Percentiles rank a stretch among this genome's conserved stretches.
These are phyloP conservation scores for Leucania comma DNA, from an alignment of 2,888 invertebrate genomes.

Conservation along the genomic window DNA sequence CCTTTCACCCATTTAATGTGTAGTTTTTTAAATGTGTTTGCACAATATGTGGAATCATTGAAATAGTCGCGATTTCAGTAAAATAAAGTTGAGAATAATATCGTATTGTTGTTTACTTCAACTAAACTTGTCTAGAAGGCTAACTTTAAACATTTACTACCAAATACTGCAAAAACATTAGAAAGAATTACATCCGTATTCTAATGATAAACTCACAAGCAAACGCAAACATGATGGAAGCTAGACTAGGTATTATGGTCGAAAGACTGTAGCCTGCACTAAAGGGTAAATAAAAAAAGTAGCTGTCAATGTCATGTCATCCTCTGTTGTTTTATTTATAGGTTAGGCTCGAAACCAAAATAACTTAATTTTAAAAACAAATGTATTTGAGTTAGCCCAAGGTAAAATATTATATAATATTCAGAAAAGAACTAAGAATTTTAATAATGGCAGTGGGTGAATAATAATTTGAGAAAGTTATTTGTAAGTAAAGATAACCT, in stretches of 20 bases:
- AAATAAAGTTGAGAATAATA: no score
- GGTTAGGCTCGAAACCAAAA: conserved; percentile 1
- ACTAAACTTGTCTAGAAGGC: no score
- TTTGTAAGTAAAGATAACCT: conserved; percentile 25
- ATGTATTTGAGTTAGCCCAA: neutral
- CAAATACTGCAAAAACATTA: no score
- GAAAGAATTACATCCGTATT: no score
- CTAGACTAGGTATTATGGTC: neutral
- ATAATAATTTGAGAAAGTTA: no score
- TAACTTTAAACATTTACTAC: no score
- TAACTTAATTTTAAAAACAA: neutral
- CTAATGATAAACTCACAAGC: neutral
- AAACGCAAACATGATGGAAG: neutral
- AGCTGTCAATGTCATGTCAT: neutral
- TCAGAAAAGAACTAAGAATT: neutral
- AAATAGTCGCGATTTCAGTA: no score
- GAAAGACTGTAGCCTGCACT: neutral
- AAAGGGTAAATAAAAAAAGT: neutral
- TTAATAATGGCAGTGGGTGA: neutral
- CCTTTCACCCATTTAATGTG: no score
- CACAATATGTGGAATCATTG: no score
- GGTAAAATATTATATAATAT: conserved; percentile 1
- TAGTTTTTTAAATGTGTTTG: no score
- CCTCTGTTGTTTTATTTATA: neutral
- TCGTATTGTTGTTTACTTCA: no score